Conservation (phyloP, 2,797 vertebrate species). For the Neoniphon sammara region DNA sequence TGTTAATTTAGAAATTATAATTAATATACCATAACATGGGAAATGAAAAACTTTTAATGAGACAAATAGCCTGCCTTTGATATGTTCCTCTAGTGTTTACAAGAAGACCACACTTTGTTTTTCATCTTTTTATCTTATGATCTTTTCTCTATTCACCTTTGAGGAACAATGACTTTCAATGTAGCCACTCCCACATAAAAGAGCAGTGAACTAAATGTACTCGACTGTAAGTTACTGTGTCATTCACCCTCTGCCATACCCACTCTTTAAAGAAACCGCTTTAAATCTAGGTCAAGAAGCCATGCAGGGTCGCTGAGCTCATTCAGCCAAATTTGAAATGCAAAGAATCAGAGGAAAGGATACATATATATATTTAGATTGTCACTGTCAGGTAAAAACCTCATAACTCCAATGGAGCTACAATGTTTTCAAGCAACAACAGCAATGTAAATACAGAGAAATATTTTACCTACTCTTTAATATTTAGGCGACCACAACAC, state of each 20-base stretch:
- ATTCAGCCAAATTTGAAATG: neutral
- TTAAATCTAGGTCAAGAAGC: constrained; percentile 32
- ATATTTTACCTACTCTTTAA: no score
- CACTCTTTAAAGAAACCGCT: constrained; percentile 35
- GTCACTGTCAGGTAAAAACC: no score
- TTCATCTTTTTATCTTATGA: neutral
- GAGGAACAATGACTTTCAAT: constrained; percentile 17
- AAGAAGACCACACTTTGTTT: neutral
- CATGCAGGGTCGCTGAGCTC: neutral
- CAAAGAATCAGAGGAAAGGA: neutral
- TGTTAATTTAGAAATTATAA: no score
- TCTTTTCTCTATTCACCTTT: constrained; percentile 6
- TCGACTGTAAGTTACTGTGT: constrained; percentile 47
- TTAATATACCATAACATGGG: no score
- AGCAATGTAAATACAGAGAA: no score
- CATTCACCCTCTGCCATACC: constrained; percentile 27
- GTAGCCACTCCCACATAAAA: constrained; percentile 12
- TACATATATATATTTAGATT: neutral
- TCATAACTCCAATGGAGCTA: no score
- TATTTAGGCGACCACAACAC: no score
- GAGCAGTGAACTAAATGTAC: constrained; percentile 22
- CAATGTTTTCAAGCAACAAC: no score
- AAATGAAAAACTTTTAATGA: no score
- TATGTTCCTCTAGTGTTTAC: no score
- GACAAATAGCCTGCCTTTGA: no score